phyloP scores from a whole-genome alignment of 2,888 invertebrate genomes.

The Amphipoea oculea region DNA sequence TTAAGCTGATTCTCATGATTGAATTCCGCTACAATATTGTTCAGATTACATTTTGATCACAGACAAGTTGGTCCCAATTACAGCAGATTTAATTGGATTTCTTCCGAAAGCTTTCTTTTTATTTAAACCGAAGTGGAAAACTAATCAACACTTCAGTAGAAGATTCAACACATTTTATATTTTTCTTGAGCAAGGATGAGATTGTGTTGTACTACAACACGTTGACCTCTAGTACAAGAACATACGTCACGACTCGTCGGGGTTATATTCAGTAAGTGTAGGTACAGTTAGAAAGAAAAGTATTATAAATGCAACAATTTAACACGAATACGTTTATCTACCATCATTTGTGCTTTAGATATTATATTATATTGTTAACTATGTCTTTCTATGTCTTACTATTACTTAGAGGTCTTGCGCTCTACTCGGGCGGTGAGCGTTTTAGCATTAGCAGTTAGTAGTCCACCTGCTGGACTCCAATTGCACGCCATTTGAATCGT shows the following conservation, averaged over 20 bases:
- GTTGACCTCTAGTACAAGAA: slow-evolving; percentile 12
- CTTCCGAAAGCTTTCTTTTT: slow-evolving; percentile 10
- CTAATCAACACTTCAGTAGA: slow-evolving; percentile 15
- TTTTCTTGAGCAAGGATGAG: slow-evolving; percentile 1
- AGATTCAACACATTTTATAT: not conserved
- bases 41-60: slow-evolving; percentile 17
- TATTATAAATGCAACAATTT: not conserved
- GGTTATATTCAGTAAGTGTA: not conserved
- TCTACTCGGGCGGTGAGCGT: not conserved
- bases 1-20: not conserved
- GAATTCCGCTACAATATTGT: slow-evolving; percentile 9
- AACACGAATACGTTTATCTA: not conserved
- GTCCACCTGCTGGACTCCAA: not conserved
- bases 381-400: not conserved
- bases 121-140: slow-evolving; percentile 24
- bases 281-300: not conserved
- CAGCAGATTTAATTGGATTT: slow-evolving; percentile 19
- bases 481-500: not conserved
- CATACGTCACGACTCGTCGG: not conserved
- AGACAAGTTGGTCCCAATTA: slow-evolving; percentile 16
- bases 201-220: slow-evolving; percentile 6
- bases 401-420: not conserved
- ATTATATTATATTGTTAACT: not conserved
- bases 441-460: not conserved
- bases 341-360: not conserved